Conservation (phyloP, 2,797 vertebrate species). For the Vultur gryphus region DNA sequence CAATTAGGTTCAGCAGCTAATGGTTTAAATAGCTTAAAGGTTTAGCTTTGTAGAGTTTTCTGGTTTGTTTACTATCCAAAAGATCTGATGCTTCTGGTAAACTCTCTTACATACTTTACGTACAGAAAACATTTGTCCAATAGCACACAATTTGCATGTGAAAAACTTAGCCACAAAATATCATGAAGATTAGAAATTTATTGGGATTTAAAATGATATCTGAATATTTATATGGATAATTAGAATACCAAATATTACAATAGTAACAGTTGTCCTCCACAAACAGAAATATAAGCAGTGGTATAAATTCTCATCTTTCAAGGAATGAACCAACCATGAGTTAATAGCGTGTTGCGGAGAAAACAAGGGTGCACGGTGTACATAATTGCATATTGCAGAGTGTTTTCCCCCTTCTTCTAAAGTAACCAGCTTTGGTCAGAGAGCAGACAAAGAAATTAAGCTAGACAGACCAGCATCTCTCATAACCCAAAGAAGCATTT, state of each 20-base stretch:
- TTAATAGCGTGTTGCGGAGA: not conserved
- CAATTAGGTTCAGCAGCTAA: slow-evolving; percentile 27
- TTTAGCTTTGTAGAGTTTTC: not conserved
- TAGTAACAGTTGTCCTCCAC: not conserved
- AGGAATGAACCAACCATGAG: not conserved
- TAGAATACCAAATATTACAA: not conserved
- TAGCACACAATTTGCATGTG: not conserved
- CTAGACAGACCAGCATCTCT: not conserved
- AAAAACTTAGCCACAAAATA: not conserved
- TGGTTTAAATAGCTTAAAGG: not conserved
- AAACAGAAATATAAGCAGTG: not conserved
- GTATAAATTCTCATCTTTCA: not conserved
- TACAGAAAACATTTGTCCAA: not conserved
- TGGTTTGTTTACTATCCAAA: not conserved
- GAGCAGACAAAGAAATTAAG: not conserved
- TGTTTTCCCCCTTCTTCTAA: not conserved
- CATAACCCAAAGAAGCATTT: not conserved
- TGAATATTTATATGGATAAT: not conserved
- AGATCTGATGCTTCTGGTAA: not conserved
- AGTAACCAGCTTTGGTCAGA: not conserved
- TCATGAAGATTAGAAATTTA: not conserved
- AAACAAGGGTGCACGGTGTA: not conserved
- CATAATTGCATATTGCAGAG: not conserved
- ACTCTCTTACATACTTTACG: not conserved
- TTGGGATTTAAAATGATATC: not conserved